Percentiles rank a stretch among this genome's conserved stretches.
These are phyloP conservation scores for Globia sparganii DNA, from an alignment of 2,888 invertebrate species.

Conservation along the genomic window DNA sequence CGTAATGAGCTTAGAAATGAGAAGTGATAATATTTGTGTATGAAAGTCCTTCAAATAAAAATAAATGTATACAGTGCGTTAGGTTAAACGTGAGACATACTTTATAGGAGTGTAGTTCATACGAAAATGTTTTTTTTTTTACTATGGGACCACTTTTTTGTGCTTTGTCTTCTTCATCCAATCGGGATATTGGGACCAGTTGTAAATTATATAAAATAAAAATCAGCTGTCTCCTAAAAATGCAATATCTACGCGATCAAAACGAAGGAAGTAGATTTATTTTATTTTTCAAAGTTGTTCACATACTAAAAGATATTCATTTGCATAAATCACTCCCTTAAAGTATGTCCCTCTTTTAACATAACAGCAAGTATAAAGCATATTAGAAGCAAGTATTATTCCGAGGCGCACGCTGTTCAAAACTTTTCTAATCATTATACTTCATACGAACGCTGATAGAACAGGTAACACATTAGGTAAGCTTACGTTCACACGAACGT, in stretches of 20 bases:
- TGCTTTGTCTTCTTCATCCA: too few relatives aligned
- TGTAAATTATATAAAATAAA: neutral
- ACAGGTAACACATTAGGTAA: conserved; percentile 10
- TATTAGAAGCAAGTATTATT: conserved; percentile 1
- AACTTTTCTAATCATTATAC: neutral
- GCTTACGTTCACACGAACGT: neutral
- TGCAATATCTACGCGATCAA: neutral
- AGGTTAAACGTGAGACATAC: too few relatives aligned
- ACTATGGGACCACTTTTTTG: too few relatives aligned
- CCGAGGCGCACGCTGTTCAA: neutral
- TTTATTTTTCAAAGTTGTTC: neutral
- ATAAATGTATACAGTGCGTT: neutral
- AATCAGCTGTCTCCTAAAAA: neutral
- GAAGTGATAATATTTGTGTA: neutral
- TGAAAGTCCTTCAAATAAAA: neutral
- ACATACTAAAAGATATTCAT: neutral
- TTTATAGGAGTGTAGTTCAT: too few relatives aligned
- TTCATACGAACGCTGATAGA: neutral
- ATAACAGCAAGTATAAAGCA: neutral
- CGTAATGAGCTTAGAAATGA: neutral
- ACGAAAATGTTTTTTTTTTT: too few relatives aligned
- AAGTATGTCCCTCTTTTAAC: neutral
- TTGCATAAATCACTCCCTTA: neutral
- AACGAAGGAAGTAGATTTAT: neutral
- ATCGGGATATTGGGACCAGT: too few relatives aligned